phyloP scores from a whole-genome alignment of 2,113 vertebrate species.

The Ctenomys sociabilis region DNA sequence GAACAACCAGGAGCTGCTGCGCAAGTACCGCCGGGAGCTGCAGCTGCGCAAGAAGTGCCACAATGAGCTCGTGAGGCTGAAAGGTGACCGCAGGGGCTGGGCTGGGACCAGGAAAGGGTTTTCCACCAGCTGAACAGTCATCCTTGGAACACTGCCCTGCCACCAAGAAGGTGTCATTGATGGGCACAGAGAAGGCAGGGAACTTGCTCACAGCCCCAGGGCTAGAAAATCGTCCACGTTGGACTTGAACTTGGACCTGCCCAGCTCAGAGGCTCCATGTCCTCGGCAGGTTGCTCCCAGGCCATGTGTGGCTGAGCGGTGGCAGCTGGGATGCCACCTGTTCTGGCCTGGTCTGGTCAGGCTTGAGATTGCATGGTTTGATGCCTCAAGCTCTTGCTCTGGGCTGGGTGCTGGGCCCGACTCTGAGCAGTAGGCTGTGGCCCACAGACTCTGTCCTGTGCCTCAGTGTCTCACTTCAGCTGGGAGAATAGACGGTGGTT shows the following conservation, averaged over 20 bases:
- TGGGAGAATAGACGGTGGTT: background rate
- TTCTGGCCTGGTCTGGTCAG: background rate
- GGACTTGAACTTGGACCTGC: background rate
- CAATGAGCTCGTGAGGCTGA: conserved; percentile 95
- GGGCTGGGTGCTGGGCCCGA: background rate
- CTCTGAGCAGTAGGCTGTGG: fast-evolving
- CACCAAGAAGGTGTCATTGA: fast-evolving
- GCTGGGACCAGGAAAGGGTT: fast-evolving
- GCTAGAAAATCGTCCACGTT: background rate
- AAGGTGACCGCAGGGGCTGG: conserved; percentile 85
- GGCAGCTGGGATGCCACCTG: background rate
- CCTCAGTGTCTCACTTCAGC: background rate
- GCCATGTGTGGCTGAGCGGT: background rate
- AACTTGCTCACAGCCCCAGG: background rate
- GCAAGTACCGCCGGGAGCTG: conserved; percentile 96
- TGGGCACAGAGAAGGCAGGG: background rate
- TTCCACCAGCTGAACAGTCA: fast-evolving
- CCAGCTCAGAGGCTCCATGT: background rate
- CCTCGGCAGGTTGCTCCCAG: background rate
- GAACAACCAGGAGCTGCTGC: conserved; percentile 94
- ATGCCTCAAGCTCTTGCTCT: background rate
- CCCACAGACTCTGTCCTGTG: background rate
- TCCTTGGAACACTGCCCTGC: background rate
- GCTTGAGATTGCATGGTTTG: background rate
- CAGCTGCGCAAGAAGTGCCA: conserved; percentile 98